Evolutionary conservation across 1,140 invertebrate genomes (phyloP).

Genomic region (Euura saliciscinereae): DNA sequence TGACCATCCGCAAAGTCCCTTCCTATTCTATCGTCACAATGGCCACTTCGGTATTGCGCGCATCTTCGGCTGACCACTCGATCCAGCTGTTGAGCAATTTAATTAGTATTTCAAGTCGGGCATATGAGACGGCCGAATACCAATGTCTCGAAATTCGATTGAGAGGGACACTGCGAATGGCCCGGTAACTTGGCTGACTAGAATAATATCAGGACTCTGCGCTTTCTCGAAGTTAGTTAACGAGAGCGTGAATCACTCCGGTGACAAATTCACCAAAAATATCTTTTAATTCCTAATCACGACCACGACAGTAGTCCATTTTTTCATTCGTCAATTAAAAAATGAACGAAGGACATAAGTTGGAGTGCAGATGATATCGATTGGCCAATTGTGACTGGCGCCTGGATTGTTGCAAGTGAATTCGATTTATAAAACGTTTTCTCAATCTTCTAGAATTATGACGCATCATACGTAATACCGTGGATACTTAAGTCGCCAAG

Average conservation of each 20-base stretch:
- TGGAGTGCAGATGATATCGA: neutral
- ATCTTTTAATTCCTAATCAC: no score
- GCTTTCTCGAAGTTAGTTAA: conserved; percentile 2
- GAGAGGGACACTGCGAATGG: conserved; percentile 7
- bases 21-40: neutral
- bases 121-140: conserved; percentile 23
- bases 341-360: no score
- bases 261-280: no score
- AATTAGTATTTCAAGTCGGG: conserved; percentile 28
- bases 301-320: no score
- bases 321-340: no score
- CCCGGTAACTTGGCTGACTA: neutral
- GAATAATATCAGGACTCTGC: conserved; percentile 2
- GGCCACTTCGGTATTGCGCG: conserved; percentile 4
- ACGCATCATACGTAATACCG: neutral
- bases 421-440: neutral
- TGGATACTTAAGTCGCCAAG: no score
- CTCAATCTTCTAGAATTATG: neutral
- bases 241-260: neutral
- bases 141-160: conserved; percentile 29
- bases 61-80: conserved; percentile 17
- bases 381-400: neutral
- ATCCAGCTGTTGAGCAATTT: conserved; percentile 22
- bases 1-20: conserved; percentile 1
- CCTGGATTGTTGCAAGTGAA: neutral